Evolutionary conservation across 2,797 vertebrate genomes (phyloP).

Genomic region (Sebastes itinus): DNA sequence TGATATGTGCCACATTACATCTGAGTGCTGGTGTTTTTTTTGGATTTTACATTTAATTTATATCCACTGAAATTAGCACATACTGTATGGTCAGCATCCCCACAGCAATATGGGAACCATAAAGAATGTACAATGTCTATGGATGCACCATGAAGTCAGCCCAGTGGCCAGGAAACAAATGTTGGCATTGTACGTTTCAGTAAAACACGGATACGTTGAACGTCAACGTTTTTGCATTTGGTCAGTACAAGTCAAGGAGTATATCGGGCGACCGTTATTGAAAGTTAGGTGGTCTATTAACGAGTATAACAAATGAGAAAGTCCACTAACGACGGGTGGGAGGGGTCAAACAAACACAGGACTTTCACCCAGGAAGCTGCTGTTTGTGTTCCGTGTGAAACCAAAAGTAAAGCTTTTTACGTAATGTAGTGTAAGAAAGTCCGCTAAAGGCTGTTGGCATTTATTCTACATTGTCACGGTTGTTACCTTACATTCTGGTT

Average conservation of each 20-base stretch:
- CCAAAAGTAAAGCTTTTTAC: neutral
- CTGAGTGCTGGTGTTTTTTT: too few species aligned
- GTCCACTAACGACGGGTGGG: too few species aligned
- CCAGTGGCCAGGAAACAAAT: too few species aligned
- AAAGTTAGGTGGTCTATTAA: neutral
- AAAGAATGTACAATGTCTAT: too few species aligned
- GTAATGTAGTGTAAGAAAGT: neutral
- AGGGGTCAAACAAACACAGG: neutral
- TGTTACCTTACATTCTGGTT: neutral
- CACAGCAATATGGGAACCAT: too few species aligned
- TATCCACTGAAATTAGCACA: neutral
- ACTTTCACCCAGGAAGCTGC: neutral
- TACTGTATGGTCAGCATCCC: too few species aligned
- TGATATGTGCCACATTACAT: neutral
- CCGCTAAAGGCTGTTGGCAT: neutral
- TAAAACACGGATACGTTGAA: neutral
- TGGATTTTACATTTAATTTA: too few species aligned
- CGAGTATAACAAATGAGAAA: too few species aligned
- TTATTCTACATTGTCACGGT: neutral
- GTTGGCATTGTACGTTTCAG: neutral
- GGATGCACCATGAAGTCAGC: too few species aligned
- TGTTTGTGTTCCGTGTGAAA: neutral
- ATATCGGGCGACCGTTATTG: neutral
- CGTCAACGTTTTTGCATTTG: neutral
- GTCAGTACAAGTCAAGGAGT: neutral